Evolutionary conservation across 2,113 vertebrate genomes (phyloP).

Genomic region (Mustela nigripes): DNA sequence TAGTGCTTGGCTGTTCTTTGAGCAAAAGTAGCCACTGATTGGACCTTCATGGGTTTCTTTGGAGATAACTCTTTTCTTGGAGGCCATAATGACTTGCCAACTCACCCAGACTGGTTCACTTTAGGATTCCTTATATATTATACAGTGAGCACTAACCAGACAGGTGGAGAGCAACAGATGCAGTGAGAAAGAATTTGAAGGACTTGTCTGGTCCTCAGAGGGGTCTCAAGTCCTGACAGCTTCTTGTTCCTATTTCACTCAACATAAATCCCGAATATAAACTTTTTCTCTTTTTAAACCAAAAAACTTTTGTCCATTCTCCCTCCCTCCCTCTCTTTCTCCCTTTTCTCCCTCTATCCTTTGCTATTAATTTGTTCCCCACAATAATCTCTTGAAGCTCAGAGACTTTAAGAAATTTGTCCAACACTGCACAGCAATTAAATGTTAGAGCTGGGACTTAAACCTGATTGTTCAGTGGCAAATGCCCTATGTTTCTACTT

Average conservation of each 20-base stretch:
- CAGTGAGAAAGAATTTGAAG: not conserved
- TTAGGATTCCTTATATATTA: not conserved
- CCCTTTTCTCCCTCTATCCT: not conserved
- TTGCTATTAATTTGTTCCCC: not conserved
- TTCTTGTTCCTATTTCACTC: not conserved
- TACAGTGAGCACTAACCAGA: not conserved
- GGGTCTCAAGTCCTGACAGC: not conserved
- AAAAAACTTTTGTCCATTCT: too few species aligned
- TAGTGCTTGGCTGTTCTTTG: not conserved
- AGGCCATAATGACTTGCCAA: not conserved
- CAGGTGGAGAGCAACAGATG: not conserved
- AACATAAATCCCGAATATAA: slow-evolving; percentile 22
- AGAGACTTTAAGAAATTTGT: not conserved
- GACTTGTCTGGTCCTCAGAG: not conserved
- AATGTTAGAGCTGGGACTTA: not conserved
- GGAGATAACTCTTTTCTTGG: not conserved
- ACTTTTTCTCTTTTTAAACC: not conserved
- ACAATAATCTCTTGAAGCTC: not conserved
- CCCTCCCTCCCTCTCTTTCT: not conserved
- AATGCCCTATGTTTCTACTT: not conserved
- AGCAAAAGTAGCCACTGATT: not conserved
- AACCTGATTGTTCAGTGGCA: not conserved
- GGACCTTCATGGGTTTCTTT: not conserved
- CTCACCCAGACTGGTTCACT: not conserved
- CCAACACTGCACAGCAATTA: not conserved